Conservation (phyloP, 2,113 vertebrate genomes). For the Cyanoderma ruficeps region DNA sequence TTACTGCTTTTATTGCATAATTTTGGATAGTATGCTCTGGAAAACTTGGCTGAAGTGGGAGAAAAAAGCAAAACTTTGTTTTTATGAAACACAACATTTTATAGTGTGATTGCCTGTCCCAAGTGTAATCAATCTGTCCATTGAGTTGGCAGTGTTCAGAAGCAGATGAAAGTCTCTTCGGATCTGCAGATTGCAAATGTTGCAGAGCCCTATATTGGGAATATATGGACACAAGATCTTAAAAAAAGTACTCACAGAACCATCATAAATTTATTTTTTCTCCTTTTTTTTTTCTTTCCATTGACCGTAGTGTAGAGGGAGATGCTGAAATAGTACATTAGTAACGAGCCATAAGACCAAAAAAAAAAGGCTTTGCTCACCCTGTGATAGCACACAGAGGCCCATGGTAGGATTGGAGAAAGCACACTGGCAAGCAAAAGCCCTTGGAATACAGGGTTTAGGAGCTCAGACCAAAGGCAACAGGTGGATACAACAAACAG, state of each 20-base stretch:
- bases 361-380: neutral
- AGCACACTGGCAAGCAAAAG: neutral
- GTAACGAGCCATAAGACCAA: neutral
- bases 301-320: neutral
- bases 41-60: neutral
- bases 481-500: constrained; percentile 38
- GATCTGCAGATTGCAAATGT: neutral
- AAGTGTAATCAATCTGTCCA: neutral
- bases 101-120: neutral
- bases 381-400: neutral
- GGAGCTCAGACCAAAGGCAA: constrained; percentile 26
- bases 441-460: neutral
- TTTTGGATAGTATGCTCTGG: neutral
- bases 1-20: neutral
- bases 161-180: neutral
- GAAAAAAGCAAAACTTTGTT: neutral
- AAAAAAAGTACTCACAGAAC: neutral
- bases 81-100: neutral
- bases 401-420: accelerated
- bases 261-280: neutral
- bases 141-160: neutral
- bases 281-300: neutral
- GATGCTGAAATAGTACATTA: neutral
- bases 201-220: neutral
- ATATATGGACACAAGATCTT: neutral